A percentile compares a stretch with the other conserved stretches of the same genome.
These are phyloP conservation scores for Malurus elegans DNA, from an alignment of 2,113 vertebrate genomes.

Conservation along the genomic window DNA sequence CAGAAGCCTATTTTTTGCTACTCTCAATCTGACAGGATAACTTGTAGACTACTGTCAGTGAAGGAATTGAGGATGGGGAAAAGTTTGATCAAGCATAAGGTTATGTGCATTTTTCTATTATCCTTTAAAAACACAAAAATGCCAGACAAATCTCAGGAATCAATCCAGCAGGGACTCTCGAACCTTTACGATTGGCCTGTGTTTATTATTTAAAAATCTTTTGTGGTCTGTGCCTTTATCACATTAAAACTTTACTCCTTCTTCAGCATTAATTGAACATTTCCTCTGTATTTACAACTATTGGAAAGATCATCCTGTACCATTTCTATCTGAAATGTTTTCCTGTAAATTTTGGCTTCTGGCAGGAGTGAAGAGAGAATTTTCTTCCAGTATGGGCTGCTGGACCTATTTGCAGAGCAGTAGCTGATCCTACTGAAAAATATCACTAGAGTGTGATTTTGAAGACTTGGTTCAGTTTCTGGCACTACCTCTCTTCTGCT, in stretches of 20 bases:
- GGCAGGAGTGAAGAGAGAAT: background rate
- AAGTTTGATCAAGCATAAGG: slow-evolving; percentile 55
- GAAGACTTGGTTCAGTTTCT: background rate
- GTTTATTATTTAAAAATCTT: background rate
- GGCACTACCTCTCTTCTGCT: background rate
- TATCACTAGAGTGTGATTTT: background rate
- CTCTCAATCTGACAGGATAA: slow-evolving; percentile 53
- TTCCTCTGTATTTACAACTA: background rate
- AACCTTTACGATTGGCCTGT: background rate
- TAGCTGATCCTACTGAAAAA: background rate
- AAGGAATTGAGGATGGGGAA: slow-evolving; percentile 30
- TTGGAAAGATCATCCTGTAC: background rate
- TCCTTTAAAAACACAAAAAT: slow-evolving; percentile 14
- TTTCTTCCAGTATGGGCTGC: background rate
- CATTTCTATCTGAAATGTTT: background rate
- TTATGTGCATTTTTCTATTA: slow-evolving; percentile 51
- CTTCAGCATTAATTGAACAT: background rate
- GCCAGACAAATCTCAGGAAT: slow-evolving; percentile 9
- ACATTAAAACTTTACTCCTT: background rate
- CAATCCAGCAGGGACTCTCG: background rate
- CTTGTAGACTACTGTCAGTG: slow-evolving; percentile 52
- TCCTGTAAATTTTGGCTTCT: background rate
- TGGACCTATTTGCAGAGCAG: background rate
- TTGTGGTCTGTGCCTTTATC: background rate
- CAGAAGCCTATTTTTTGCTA: slow-evolving; percentile 57